These are phyloP conservation scores for Alcedo quadribrachys DNA, from an alignment of 2,797 vertebrate genomes.

Conservation along the genomic window DNA sequence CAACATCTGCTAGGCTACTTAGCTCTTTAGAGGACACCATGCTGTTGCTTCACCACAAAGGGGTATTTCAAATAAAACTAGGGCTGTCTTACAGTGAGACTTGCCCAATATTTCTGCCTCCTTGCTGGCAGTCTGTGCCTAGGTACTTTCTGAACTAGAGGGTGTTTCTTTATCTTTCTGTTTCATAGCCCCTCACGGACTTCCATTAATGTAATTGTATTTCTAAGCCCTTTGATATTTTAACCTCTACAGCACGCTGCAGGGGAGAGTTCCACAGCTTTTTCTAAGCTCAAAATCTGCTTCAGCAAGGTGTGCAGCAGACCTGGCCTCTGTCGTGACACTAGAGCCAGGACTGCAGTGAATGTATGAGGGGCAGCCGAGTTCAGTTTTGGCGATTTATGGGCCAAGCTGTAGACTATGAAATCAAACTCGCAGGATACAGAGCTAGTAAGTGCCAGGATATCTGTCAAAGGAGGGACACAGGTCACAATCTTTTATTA, in stretches of 20 bases:
- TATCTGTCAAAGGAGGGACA: not conserved
- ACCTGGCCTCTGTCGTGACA: not conserved
- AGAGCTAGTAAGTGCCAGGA: not conserved
- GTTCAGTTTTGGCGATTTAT: not conserved
- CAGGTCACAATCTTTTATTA: not conserved
- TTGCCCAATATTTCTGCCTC: not conserved
- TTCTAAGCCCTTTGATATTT: not conserved
- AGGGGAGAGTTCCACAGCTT: not conserved
- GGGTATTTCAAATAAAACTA: not conserved
- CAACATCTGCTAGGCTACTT: slow-evolving; percentile 52
- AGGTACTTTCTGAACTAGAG: not conserved
- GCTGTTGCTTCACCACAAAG: not conserved
- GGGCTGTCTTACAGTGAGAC: not conserved
- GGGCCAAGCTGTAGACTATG: not conserved
- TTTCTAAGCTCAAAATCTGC: not conserved
- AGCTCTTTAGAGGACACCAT: not conserved
- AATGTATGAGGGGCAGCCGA: not conserved
- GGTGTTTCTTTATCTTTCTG: not conserved
- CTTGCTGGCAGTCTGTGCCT: not conserved
- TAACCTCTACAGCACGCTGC: not conserved
- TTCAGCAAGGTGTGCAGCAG: not conserved
- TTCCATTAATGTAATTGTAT: not conserved
- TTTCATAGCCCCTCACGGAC: not conserved
- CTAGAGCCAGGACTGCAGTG: not conserved
- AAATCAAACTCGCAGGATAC: not conserved